Evolutionary conservation across 2,797 vertebrate species (phyloP), one percentile per base, ranked within the genome.

Genomic region (Aplochiton taeniatus): DNA sequence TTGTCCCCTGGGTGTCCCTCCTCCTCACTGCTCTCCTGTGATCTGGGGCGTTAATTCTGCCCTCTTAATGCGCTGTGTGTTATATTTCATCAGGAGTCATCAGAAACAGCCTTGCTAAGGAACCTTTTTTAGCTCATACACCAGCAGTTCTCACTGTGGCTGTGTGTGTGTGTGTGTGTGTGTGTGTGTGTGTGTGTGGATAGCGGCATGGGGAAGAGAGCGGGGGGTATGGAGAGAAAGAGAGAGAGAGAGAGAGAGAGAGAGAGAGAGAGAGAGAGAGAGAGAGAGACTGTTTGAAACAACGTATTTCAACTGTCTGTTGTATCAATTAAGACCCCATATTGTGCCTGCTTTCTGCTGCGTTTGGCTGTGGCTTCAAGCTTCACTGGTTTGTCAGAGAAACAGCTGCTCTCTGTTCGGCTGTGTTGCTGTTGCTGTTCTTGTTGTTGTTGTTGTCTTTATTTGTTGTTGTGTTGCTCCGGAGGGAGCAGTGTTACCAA

Each of bases 61-160:
- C 43, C 50, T 88, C 85, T 79, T 87, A 89, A 85, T 88, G 84
- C 79, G 77, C 74, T 63, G 83, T 86, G 82, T 84, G 87, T 90
- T 90, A 78, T 87, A 81, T 89, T 90, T 88, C 81, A 86, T 81
- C 71, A 71, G 84, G 84, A 89, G 90, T 92, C 90, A 90, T 89
- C 88, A 91, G 84, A 89, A 89, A 90, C 85, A 74, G 79, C 74
- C 16, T 44, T 10, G 55, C 11, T 57, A 86, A 73, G 86, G 85
- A 88, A 87, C 89, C 83, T 83, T 83, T 90, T 88, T 90, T 89
- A 81, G 80, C 18, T 69, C 83, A 83, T 87, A 89, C 85, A 79
- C 84, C 83, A 90, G 90, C 89, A 89, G 80, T 90, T 87, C 82
- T 90, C 81, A 72, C 52, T 78, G 76, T 85, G 75, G 78, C 74